Base-by-base conservation (phyloP, 2,113 vertebrate species). In the Esox niger region DNA sequence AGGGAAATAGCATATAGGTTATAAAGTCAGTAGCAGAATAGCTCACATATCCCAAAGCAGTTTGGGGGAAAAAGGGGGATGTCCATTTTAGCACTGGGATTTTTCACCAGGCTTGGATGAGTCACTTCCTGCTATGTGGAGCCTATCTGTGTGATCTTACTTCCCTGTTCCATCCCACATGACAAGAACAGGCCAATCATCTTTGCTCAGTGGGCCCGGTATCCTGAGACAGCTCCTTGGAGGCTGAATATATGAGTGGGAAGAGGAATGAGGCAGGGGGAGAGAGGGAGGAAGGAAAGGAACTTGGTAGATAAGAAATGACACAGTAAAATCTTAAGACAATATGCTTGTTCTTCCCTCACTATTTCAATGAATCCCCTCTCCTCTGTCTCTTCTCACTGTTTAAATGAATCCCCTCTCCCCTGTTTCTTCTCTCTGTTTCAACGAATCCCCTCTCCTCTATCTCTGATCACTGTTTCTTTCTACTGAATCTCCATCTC, bases 121-220 rank as follows among this genome's bases (percentile, higher is more conserved):
- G 75, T 86, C 80, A 84, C 67, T 75, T 83, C 83, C 78, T 82
- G 6, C 68, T 62, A 66, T 68, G 57, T 13, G 15, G 38, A 69
- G 46, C 47, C 3, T 15, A 31, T 70, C 26, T 30, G 15, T n/a
- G 32, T 78, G 52, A 60, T 74, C 10, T 15, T 55, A 76, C 57
- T 57, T 43, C 33, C 35, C 63, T 68, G 27, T 62, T 66, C 77
- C 77, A 30, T 70, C 60, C 63, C 69, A 56, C 49, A 4, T 52
- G 9, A 33, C 59, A 31, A 62, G 52, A 29, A 43, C 2, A 17
- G 73, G 69, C 66, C 46, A 64, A 58, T 64, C 33, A 67, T 64
- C 68, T n/a, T 2, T 52, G 47, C 47, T 23, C 8, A 59, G 27
- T 64, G 20, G 54, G 31, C 0, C 58, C 17, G 55, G 9, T 57